Base-by-base conservation (phyloP, 2,888 invertebrate genomes). In the Nycteola revayana region DNA sequence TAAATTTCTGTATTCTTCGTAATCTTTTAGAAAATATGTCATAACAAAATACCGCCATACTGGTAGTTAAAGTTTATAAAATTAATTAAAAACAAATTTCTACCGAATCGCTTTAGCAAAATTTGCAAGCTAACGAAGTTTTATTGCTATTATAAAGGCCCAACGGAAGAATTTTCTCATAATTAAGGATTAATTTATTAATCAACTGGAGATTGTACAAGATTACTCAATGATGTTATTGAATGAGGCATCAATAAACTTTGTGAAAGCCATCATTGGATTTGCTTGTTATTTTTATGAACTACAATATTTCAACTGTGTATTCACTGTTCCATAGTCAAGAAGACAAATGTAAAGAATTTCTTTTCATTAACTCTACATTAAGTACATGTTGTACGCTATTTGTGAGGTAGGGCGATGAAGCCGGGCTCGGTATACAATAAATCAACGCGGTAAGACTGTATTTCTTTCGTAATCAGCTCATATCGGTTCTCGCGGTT, bases 391-490 rank as follows among this genome's bases (percentile, higher is more conserved):
- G 66, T 58, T 60, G 53, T 62, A 52, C 49, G 58, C 49, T 61
- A 57, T 61, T 54, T 54, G 66, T 66, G 59, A 62, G 67, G 63
- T 45, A 63, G 69, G 66, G 68, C 82, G 82, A 77, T 77, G 84
- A 77, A 72, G 72, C 79, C 3, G 4, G 3, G 25, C 10, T 14
- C 14, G 14, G 14, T 14, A 5, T 62, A 60, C 76, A 75, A 84
- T 86, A 86, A 86, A 86, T 86, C 86, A 86, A 81, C 75, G 66
- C 62, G 64, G 75, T 75, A 77, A 80, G 84, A 83, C 77, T 84
- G 84, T 86, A 85, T 84, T 86, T 86, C 84, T 87, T 85, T 81
- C 82, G 82, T 85, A 85, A 87, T 87, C 85, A 84, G 84, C 85
- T 85, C 82, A 83, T 87, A 86, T 86, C 84, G 82, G 70, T 63